Evolutionary conservation across 2,797 vertebrate species (phyloP).

Genomic region (Fratercula arctica): DNA sequence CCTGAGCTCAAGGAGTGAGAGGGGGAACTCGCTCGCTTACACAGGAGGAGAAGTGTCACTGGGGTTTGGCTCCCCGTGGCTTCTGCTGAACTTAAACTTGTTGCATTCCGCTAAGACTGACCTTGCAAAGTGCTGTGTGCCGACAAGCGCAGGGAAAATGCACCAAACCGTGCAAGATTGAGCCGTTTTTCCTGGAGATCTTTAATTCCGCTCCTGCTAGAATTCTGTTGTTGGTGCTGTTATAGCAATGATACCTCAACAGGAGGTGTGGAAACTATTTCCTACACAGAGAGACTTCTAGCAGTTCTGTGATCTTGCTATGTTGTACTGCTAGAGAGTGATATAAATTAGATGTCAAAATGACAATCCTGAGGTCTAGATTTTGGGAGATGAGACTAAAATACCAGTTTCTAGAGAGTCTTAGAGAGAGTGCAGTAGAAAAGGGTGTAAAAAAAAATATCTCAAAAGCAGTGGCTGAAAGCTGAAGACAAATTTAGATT

Average conservation of each 20-base stretch:
- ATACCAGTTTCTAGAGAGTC: background rate
- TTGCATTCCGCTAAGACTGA: background rate
- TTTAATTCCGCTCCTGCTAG: background rate
- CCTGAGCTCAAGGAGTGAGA: fast-evolving
- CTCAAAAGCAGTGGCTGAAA: background rate
- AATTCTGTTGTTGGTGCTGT: background rate
- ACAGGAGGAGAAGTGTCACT: fast-evolving
- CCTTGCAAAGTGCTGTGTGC: background rate
- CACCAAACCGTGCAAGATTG: fast-evolving
- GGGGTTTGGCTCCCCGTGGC: background rate
- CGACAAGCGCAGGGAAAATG: background rate
- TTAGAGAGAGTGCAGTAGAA: background rate
- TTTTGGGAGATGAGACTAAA: background rate
- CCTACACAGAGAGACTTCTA: background rate
- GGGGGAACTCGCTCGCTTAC: fast-evolving
- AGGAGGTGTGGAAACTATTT: background rate
- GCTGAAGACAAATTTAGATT: background rate
- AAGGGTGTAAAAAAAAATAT: background rate
- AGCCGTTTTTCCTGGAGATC: background rate
- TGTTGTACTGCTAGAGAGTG: background rate
- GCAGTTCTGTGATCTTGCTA: background rate
- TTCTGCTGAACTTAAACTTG: background rate
- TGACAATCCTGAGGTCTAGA: background rate
- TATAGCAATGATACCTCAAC: background rate
- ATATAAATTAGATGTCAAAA: background rate